phyloP scores from a whole-genome alignment of 2,113 vertebrate species.

The Phalacrocorax brasilianus region DNA sequence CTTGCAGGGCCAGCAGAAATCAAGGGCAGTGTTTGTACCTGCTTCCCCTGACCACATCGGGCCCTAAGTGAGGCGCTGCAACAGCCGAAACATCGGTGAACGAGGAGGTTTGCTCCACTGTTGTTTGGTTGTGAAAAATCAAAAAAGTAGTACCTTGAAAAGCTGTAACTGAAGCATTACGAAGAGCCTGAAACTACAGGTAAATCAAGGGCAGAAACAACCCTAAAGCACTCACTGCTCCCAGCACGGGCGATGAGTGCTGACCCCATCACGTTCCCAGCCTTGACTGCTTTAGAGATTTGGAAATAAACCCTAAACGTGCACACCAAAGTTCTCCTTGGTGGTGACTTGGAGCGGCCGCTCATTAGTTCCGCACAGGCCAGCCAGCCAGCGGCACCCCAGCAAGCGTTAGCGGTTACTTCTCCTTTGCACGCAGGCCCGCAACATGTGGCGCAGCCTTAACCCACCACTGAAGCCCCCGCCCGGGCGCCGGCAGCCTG shows the following conservation, averaged over 20 bases:
- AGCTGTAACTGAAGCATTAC: neutral
- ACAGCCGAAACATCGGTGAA: fast-evolving
- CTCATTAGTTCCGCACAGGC: neutral
- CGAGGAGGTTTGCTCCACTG: neutral
- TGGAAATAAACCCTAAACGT: neutral
- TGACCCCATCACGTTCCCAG: fast-evolving
- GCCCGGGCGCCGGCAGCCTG: neutral
- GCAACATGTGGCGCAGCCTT: fast-evolving
- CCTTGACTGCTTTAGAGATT: fast-evolving
- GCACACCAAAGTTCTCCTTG: neutral
- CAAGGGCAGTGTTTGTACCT: no score
- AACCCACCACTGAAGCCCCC: no score
- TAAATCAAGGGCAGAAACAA: neutral
- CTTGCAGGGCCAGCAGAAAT: neutral
- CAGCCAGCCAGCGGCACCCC: neutral
- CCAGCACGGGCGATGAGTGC: neutral
- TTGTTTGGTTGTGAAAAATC: neutral
- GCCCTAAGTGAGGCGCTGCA: neutral
- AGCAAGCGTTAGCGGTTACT: fast-evolving
- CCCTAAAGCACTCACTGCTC: neutral
- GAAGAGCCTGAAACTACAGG: neutral
- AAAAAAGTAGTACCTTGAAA: neutral
- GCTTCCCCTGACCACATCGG: neutral
- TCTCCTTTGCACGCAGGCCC: neutral
- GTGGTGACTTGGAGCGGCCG: neutral